Percentiles rank a stretch among this genome's conserved stretches.
These are phyloP conservation scores for Poeciliopsis turrubarensis DNA, from an alignment of 2,113 vertebrate species.

Conservation along the genomic window DNA sequence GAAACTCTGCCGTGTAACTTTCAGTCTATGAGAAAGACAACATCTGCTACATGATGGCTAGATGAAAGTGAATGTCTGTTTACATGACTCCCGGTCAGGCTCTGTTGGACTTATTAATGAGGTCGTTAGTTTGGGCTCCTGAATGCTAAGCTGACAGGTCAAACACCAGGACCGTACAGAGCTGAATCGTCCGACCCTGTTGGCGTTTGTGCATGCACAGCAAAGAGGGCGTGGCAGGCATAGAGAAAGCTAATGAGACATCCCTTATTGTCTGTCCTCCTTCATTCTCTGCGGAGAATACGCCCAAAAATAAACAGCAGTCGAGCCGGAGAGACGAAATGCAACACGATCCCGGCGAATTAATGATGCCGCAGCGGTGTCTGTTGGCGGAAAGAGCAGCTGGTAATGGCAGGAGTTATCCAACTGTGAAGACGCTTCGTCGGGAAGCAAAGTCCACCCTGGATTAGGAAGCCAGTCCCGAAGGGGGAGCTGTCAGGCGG, in stretches of 20 bases:
- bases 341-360: constrained; percentile 35
- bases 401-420: constrained; percentile 56
- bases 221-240: neutral
- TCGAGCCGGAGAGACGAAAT: constrained; percentile 37
- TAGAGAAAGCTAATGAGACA: constrained; percentile 32
- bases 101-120: neutral
- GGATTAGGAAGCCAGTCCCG: constrained; percentile 45
- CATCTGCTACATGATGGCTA: neutral
- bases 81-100: neutral
- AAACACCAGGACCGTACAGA: constrained; percentile 5
- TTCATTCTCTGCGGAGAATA: constrained; percentile 45
- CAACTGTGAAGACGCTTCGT: constrained; percentile 53
- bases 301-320: constrained; percentile 52
- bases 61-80: neutral
- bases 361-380: constrained; percentile 57
- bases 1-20: too few relatives aligned
- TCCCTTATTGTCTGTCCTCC: constrained; percentile 30
- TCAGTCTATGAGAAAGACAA: neutral
- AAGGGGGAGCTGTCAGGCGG: constrained; percentile 55
- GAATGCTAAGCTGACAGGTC: constrained; percentile 20
- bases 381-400: constrained; percentile 53
- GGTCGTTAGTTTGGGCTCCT: constrained; percentile 16
- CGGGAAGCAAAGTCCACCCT: constrained; percentile 52
- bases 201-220: constrained; percentile 3
- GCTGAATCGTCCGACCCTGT: neutral